Evolutionary conservation across 2,797 vertebrate genomes (phyloP).

Genomic region (Chaunax sp.): DNA sequence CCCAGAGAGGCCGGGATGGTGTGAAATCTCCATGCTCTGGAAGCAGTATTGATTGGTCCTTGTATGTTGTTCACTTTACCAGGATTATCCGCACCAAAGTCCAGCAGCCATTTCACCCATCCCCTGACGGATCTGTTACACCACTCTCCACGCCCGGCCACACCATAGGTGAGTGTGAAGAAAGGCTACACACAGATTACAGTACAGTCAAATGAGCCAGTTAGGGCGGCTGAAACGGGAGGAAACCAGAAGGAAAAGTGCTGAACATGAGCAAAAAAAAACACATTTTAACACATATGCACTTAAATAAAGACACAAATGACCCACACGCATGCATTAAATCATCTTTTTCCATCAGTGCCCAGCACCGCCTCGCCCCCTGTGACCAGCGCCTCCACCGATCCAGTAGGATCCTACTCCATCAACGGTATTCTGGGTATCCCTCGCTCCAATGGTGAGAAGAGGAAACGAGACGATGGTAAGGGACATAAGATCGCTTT

Average conservation of each 20-base stretch:
- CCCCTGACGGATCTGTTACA: slow-evolving; percentile 91
- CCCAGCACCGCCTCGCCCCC: slow-evolving; percentile 98
- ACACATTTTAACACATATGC: background rate
- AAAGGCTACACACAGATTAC: slow-evolving; percentile 26
- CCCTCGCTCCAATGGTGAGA: slow-evolving; percentile 98
- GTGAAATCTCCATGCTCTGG: slow-evolving; percentile 71
- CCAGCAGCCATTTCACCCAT: slow-evolving; percentile 99
- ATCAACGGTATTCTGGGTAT: slow-evolving; percentile 99
- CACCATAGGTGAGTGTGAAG: slow-evolving; percentile 91
- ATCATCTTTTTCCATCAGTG: slow-evolving; percentile 81
- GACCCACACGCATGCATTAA: slow-evolving; percentile 30
- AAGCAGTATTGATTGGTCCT: slow-evolving; percentile 75
- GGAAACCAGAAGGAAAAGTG: background rate
- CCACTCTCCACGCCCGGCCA: slow-evolving; percentile 94
- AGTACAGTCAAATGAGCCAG: slow-evolving; percentile 37
- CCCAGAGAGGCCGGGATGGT: slow-evolving; percentile 41
- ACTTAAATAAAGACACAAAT: slow-evolving; percentile 7
- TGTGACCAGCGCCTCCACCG: slow-evolving; percentile 98
- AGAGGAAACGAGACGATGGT: slow-evolving; percentile 99
- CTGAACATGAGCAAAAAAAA: background rate
- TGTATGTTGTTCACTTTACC: slow-evolving; percentile 76
- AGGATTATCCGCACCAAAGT: slow-evolving; percentile 99
- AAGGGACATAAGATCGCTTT: slow-evolving; percentile 76
- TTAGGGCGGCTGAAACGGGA: background rate
- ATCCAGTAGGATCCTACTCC: slow-evolving; percentile 99